These are phyloP conservation scores for Gallinago undulata DNA, from an alignment of 2,113 vertebrate species.

Conservation along the genomic window DNA sequence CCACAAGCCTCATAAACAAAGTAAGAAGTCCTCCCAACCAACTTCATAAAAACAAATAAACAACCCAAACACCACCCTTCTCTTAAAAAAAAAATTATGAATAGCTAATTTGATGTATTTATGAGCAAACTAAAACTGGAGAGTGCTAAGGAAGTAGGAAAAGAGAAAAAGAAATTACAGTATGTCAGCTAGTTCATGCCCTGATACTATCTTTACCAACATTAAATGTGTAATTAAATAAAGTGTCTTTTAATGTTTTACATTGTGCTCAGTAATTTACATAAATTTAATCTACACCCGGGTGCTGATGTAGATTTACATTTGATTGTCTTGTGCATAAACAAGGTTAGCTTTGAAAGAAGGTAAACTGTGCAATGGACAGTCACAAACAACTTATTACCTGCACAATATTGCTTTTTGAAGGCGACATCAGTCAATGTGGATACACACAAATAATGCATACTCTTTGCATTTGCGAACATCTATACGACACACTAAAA, in stretches of 20 bases:
- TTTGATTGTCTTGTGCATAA: constrained; percentile 85
- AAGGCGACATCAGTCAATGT: constrained; percentile 75
- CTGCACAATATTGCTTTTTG: constrained; percentile 79
- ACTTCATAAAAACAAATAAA: constrained; percentile 22
- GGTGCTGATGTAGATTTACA: constrained; percentile 70
- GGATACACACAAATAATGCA: constrained; percentile 76
- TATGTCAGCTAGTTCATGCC: constrained; percentile 62
- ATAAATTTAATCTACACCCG: constrained; percentile 62
- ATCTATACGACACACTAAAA: constrained; percentile 76
- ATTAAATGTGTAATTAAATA: constrained; percentile 66
- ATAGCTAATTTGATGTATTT: constrained; percentile 58
- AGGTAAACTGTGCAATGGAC: constrained; percentile 77
- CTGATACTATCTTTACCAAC: constrained; percentile 48
- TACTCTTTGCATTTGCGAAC: constrained; percentile 76
- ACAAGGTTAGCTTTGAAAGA: constrained; percentile 73
- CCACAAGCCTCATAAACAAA: constrained; percentile 29
- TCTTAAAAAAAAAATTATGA: constrained; percentile 25
- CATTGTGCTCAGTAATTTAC: constrained; percentile 76
- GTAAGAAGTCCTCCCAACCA: constrained; percentile 8
- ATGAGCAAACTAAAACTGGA: constrained; percentile 53
- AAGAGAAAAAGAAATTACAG: constrained; percentile 49
- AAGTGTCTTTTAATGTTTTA: constrained; percentile 69
- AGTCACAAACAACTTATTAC: constrained; percentile 77
- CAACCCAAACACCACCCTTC: constrained; percentile 14
- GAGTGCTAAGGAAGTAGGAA: constrained; percentile 35